These are phyloP conservation scores for Drosophila pandora DNA, from an alignment of 1,140 invertebrate species.

Conservation along the genomic window DNA sequence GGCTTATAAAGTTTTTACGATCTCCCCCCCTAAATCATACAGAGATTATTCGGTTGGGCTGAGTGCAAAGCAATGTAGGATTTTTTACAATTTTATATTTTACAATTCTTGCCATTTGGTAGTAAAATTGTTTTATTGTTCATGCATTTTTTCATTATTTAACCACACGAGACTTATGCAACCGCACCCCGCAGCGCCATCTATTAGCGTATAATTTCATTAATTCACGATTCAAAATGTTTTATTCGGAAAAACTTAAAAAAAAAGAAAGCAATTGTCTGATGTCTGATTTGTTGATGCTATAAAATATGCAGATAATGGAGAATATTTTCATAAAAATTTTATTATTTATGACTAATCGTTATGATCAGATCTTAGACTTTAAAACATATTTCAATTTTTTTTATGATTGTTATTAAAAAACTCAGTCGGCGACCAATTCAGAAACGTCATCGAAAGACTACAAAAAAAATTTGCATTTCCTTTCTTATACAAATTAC, in stretches of 20 bases:
- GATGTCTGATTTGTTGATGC: background rate
- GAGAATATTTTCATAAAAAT: background rate
- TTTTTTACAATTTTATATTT: conserved; percentile 32
- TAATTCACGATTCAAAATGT: conserved; percentile 17
- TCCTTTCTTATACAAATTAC: conserved; percentile 47
- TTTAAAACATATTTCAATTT: conserved; percentile 1
- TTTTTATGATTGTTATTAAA: conserved; percentile 14
- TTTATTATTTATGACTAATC: background rate
- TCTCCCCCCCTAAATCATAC: conserved; percentile 33
- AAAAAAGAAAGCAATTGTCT: conserved; percentile 13
- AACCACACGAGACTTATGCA: conserved; percentile 53
- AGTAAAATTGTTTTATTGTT: conserved; percentile 63
- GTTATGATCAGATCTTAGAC: background rate
- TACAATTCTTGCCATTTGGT: conserved; percentile 54
- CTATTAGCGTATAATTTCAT: conserved; percentile 3
- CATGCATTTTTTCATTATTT: conserved; percentile 45
- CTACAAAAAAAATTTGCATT: conserved; percentile 30
- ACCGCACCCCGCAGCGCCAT: conserved; percentile 19
- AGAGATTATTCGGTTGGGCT: conserved; percentile 66
- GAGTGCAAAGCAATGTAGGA: conserved; percentile 70
- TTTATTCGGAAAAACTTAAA: conserved; percentile 10
- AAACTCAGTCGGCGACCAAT: background rate
- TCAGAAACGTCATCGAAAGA: conserved; percentile 28
- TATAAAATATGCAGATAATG: background rate
- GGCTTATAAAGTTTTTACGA: conserved; percentile 50